Evolutionary conservation across 2,113 vertebrate species (phyloP).

Genomic region (Romanogobio albipinnatus): DNA sequence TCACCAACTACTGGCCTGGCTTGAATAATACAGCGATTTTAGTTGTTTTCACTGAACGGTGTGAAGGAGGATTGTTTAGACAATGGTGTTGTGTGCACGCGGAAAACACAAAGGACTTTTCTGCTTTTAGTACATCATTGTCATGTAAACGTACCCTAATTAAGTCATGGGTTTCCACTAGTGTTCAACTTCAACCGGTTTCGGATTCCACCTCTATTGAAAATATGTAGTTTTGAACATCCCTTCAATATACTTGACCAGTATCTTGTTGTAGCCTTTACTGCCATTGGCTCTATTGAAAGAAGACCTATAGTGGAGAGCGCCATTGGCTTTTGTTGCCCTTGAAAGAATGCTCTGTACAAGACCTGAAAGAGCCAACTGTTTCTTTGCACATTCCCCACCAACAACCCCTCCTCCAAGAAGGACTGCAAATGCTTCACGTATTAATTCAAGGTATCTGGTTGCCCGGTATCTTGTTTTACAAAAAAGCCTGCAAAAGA

Average conservation of each 20-base stretch:
- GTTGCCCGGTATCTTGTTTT: conserved; percentile 73
- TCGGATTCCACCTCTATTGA: background rate
- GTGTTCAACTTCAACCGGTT: background rate
- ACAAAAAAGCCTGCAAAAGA: conserved; percentile 69
- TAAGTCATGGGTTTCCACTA: background rate
- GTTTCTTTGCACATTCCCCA: conserved; percentile 65
- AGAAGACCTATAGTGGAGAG: conserved; percentile 5
- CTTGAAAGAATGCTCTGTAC: conserved; percentile 60
- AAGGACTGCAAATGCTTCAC: conserved; percentile 67
- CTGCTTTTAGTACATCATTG: too few relatives aligned
- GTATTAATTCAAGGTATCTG: conserved; percentile 78
- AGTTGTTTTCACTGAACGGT: too few relatives aligned
- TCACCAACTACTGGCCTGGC: too few relatives aligned
- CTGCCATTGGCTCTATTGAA: conserved; percentile 26
- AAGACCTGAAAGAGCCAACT: conserved; percentile 68
- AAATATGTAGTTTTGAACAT: background rate
- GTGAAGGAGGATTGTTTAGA: too few relatives aligned
- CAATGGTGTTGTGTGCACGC: too few relatives aligned
- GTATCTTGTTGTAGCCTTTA: conserved; percentile 56
- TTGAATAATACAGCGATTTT: too few relatives aligned
- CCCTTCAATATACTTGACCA: background rate
- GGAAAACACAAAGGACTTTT: too few relatives aligned
- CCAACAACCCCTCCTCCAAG: conserved; percentile 62
- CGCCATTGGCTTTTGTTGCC: conserved; percentile 34
- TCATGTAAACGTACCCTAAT: too few relatives aligned